These are phyloP conservation scores for Melospiza georgiana DNA, from an alignment of 2,113 vertebrate genomes.

Conservation along the genomic window DNA sequence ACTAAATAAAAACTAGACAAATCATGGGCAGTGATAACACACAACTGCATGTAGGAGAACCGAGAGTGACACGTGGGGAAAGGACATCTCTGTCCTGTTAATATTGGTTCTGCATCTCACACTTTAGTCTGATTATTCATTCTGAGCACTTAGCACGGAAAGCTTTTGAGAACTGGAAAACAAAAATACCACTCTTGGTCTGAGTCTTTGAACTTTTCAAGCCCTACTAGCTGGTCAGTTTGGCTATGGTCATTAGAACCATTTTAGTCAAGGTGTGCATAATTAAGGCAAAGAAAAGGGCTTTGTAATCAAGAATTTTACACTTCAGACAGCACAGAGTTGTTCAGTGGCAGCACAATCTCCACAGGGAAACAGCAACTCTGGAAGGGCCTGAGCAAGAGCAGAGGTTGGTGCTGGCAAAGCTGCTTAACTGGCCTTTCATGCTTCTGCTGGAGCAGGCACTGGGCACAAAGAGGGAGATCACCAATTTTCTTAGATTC, in stretches of 20 bases:
- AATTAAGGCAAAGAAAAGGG: not conserved
- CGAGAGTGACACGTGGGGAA: not conserved
- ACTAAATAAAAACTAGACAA: not conserved
- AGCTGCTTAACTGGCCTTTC: not conserved
- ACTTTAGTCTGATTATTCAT: not conserved
- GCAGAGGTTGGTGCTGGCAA: not conserved
- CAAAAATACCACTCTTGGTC: not conserved
- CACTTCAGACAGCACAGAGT: not conserved
- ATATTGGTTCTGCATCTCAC: not conserved
- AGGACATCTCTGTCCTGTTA: not conserved
- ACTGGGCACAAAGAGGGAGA: not conserved
- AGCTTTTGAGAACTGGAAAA: not conserved
- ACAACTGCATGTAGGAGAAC: fast-evolving
- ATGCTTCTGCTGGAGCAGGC: not conserved
- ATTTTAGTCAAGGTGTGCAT: not conserved
- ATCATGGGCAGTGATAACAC: not conserved
- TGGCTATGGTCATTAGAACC: not conserved
- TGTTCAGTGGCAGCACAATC: not conserved
- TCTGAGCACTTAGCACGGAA: not conserved
- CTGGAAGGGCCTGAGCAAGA: not conserved
- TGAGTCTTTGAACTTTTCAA: not conserved
- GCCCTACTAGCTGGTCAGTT: not conserved
- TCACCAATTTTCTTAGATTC: not conserved
- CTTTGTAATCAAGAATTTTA: not conserved
- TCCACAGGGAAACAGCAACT: fast-evolving